Evolutionary conservation across 2,888 invertebrate species (phyloP), one percentile per base, ranked within the genome.

Genomic region (Megalurothrips usitatus): DNA sequence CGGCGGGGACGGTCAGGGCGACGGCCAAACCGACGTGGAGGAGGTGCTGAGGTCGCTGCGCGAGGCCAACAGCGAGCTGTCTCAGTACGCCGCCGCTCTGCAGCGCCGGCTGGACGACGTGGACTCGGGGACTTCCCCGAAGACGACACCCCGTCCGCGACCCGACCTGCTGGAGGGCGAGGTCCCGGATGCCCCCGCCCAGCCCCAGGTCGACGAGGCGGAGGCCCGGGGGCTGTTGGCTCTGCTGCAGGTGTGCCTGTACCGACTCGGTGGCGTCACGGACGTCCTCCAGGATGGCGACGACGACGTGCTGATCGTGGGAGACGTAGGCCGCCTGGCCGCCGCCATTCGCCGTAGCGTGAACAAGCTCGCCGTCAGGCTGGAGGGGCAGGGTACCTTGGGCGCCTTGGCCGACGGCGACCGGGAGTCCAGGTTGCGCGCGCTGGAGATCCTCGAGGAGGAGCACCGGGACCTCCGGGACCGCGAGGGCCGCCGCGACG

Each of bases 81-180:
- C 68, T 9, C 23, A 26, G 23, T 26, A 75, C 68, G 68, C 68
- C 9, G 68, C 68, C 9, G 68, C 68, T 1, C 68, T 75, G 68
- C 68, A 75, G 68, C 68, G 68, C 26, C 23, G 26, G 23, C 68
- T 75, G 23, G 68, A 26, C 68, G 23, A 23, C 26, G 26, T 75
- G 68, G 68, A 58, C 58, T 43, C 34, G 34, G 14, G 58, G 58
- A 58, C 58, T 43, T 43, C 34, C 2, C 34, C 6, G 34, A 58
- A 58, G 58, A 19, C 58, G 0, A 58, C 58, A 14, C 19, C 58
- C 14, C 58, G 14, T 17, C 17, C 23, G 68, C 68, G 68, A 9
- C 68, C 68, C 26, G 68, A 75, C 68, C 26, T 75, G 68, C 68
- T 75, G 68, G 23, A 75, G 68, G 10, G 26, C 23, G 68, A 75